Conservation (phyloP, 2,888 invertebrate species). For the Drosophila rubida region DNA sequence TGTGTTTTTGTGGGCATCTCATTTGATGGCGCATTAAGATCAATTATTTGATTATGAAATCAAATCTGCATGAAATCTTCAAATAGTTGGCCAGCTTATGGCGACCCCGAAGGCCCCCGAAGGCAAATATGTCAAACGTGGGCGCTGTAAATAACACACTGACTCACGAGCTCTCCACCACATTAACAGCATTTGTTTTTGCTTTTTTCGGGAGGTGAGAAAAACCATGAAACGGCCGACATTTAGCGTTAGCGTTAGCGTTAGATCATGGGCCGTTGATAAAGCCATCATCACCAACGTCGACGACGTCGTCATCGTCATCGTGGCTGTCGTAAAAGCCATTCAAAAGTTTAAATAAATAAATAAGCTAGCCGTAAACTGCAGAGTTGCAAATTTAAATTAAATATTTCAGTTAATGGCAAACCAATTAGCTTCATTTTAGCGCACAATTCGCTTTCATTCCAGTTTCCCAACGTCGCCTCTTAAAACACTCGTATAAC, state of each 20-base stretch:
- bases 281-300: constrained; percentile 57
- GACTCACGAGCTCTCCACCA: constrained; percentile 1
- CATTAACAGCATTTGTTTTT: constrained; percentile 3
- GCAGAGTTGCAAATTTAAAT: constrained; percentile 65
- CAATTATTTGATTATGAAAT: constrained; percentile 84
- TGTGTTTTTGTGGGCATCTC: constrained; percentile 32
- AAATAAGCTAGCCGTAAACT: constrained; percentile 40
- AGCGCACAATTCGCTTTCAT: constrained; percentile 55
- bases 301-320: background rate
- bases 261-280: constrained; percentile 62
- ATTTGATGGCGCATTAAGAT: constrained; percentile 83
- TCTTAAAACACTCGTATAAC: background rate
- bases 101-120: constrained; percentile 41
- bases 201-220: constrained; percentile 49
- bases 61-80: constrained; percentile 82
- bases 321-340: constrained; percentile 35
- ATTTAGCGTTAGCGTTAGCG: constrained; percentile 51
- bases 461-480: constrained; percentile 21
- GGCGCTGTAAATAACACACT: constrained; percentile 53
- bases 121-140: constrained; percentile 53
- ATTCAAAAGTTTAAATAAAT: constrained; percentile 53
- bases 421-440: constrained; percentile 52
- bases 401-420: constrained; percentile 52
- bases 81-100: constrained; percentile 69
- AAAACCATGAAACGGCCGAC: constrained; percentile 39